A percentile compares a stretch with the other conserved stretches of the same genome.
These are phyloP conservation scores for Heliothis peltigera DNA, from an alignment of 2,888 invertebrate species.

Conservation along the genomic window DNA sequence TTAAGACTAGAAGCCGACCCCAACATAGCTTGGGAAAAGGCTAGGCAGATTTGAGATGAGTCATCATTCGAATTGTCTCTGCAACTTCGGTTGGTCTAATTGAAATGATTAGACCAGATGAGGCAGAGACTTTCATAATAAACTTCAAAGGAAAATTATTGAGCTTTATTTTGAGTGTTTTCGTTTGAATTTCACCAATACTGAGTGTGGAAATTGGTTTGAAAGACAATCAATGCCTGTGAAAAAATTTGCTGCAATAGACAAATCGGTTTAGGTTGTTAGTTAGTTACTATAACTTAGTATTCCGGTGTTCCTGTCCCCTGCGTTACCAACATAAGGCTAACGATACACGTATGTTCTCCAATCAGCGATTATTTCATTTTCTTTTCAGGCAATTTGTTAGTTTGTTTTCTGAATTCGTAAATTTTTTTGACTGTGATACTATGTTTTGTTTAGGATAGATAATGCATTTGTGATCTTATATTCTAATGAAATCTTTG, in stretches of 20 bases:
- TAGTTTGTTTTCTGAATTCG: constrained; percentile 23
- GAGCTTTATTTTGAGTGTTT: no score
- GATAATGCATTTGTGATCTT: no score
- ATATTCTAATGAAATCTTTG: no score
- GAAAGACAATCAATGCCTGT: background rate
- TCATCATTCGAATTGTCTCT: no score
- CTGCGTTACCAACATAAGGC: constrained; percentile 9
- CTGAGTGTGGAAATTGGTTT: background rate
- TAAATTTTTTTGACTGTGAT: constrained; percentile 5
- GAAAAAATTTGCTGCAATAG: background rate
- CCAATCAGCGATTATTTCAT: constrained; percentile 47
- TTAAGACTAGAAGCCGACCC: no score
- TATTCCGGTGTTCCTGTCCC: constrained; percentile 2
- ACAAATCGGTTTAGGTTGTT: background rate
- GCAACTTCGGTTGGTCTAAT: no score
- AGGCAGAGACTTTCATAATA: no score
- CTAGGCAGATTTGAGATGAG: no score
- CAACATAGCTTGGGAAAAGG: no score
- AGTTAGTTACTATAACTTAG: constrained; percentile 8
- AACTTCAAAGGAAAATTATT: no score
- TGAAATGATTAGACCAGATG: no score
- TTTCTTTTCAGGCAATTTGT: constrained; percentile 17
- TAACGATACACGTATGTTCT: constrained; percentile 35
- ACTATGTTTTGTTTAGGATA: background rate
- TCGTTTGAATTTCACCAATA: no score